Conservation (phyloP, 2,113 vertebrate genomes). For the Sylvilagus bachmani region DNA sequence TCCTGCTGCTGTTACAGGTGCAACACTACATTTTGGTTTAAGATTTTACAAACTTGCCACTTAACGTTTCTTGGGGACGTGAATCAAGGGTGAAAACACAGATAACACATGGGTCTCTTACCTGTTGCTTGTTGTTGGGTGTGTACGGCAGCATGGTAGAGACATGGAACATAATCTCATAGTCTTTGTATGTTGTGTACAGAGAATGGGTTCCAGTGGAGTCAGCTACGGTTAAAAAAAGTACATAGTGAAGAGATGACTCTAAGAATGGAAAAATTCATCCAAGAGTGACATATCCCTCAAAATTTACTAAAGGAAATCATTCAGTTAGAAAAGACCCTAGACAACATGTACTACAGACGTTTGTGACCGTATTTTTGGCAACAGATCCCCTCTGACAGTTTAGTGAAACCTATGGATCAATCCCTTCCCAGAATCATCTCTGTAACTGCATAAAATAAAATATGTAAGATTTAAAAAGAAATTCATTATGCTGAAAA, state of each 20-base stretch:
- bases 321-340: slow-evolving; percentile 25
- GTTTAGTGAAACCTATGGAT: not conserved
- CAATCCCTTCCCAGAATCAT: not conserved
- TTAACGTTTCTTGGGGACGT: not conserved
- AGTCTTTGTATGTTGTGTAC: slow-evolving; percentile 97
- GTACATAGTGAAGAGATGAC: not conserved
- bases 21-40: slow-evolving; percentile 57
- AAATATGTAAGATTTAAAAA: not conserved
- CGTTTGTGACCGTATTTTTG: not conserved
- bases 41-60: slow-evolving; percentile 59
- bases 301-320: not conserved
- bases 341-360: not conserved
- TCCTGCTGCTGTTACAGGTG: slow-evolving; percentile 73
- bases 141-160: slow-evolving; percentile 97
- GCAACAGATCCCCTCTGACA: not conserved
- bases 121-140: slow-evolving; percentile 98
- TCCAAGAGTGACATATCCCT: not conserved
- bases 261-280: not conserved
- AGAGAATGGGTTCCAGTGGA: slow-evolving; percentile 97
- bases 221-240: slow-evolving; percentile 91
- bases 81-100: not conserved
- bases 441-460: slow-evolving; percentile 1
- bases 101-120: slow-evolving; percentile 77
- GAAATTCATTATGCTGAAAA: not conserved
- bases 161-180: slow-evolving; percentile 99